Conservation (phyloP, 2,113 vertebrate species). For the Thalassarche chlororhynchos region DNA sequence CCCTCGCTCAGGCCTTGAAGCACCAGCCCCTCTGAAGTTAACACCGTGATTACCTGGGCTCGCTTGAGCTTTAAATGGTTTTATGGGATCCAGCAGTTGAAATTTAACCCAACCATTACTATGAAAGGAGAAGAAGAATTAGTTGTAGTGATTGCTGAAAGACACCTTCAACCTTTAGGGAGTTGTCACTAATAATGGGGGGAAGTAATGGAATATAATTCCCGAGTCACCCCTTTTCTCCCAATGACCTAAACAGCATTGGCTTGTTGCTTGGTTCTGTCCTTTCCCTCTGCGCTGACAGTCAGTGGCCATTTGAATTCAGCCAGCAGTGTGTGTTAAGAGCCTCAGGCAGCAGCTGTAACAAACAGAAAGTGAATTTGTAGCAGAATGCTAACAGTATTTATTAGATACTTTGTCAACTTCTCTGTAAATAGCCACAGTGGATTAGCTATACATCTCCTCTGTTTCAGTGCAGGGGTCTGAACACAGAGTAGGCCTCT, state of each 20-base stretch:
- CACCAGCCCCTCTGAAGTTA: background rate
- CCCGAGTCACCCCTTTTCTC: fast-evolving
- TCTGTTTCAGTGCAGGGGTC: too few species aligned
- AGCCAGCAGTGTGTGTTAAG: background rate
- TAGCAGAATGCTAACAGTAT: background rate
- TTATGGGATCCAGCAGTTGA: background rate
- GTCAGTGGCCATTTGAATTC: background rate
- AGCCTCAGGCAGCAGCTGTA: background rate
- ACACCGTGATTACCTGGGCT: fast-evolving
- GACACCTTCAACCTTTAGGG: background rate
- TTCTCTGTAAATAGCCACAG: background rate
- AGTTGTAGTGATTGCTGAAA: background rate
- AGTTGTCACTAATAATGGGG: background rate
- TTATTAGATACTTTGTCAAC: background rate
- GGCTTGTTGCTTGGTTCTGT: background rate
- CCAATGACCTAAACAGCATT: background rate
- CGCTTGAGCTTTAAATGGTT: background rate
- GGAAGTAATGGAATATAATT: background rate
- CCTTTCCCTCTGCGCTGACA: background rate
- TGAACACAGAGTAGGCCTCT: background rate
- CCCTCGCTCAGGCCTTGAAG: background rate
- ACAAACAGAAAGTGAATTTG: background rate
- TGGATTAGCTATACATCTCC: background rate
- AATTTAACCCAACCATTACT: background rate
- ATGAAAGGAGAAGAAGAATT: background rate